A percentile compares a stretch with the other conserved stretches of the same genome.
phyloP scores from a whole-genome alignment of 2,888 invertebrate genomes.

The Eulithis testata region DNA sequence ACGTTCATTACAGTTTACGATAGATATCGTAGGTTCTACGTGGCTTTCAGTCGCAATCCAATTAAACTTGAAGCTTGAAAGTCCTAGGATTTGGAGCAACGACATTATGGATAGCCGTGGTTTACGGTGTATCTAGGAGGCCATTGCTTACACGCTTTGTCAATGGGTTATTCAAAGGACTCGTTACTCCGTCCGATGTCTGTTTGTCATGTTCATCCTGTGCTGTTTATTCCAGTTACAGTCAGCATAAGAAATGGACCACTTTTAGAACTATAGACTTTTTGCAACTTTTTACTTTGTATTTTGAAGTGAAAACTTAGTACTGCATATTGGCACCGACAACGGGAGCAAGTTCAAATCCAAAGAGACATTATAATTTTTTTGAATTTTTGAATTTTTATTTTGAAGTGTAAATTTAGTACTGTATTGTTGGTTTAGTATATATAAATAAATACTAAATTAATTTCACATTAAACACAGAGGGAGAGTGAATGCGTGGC shows the following conservation, averaged over 20 bases:
- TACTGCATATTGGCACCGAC: too few relatives aligned
- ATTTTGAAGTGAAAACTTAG: too few relatives aligned
- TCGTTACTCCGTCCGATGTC: background rate
- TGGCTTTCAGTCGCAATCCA: conserved; percentile 45
- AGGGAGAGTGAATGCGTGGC: too few relatives aligned
- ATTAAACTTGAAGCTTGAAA: conserved; percentile 70
- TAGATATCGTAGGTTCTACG: conserved; percentile 20
- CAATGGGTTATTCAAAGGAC: background rate
- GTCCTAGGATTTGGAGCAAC: conserved; percentile 56
- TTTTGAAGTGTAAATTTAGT: too few relatives aligned
- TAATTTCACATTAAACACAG: too few relatives aligned
- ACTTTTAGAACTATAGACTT: too few relatives aligned
- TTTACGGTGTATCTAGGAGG: conserved; percentile 19
- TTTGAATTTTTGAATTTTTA: too few relatives aligned
- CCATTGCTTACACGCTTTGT: conserved; percentile 21
- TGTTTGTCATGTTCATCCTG: background rate
- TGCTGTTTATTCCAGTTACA: background rate
- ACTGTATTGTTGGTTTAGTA: too few relatives aligned
- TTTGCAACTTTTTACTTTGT: too few relatives aligned
- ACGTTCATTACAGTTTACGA: conserved; percentile 53
- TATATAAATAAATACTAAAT: too few relatives aligned
- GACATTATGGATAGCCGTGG: conserved; percentile 47
- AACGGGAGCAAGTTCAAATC: too few relatives aligned
- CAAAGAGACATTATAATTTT: too few relatives aligned
- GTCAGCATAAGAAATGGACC: background rate